Evolutionary conservation across 2,113 vertebrate species (phyloP), one percentile per base, ranked within the genome.

Genomic region (Festucalex cinctus): DNA sequence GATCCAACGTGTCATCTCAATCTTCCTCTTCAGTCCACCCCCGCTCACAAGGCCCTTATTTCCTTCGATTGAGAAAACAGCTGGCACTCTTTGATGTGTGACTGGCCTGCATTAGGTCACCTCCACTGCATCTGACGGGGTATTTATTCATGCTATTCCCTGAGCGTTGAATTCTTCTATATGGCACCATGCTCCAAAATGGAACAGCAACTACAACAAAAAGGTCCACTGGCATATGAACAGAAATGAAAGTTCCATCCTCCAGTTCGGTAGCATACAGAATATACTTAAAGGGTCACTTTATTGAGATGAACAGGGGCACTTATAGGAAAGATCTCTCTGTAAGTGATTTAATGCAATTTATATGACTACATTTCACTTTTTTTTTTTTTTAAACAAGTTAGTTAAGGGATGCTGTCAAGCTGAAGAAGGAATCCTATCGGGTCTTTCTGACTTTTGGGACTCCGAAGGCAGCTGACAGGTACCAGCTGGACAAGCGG

Each of bases 41-140:
- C 88, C 91, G n/a, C 87, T 10, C 12, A 22, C 46, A 65, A 53
- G 9, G 32, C 28, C 32, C 84, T 86, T 84, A 88, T 57, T 35
- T 58, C 70, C 75, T 71, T 80, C 90, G 86, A 91, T 89, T 91
- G 88, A 92, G 84, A 77, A 91, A 94, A 89, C 93, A 93, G 84
- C 92, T 93, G 84, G 88, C 91, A 91, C 89, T 92, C 93, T 96
- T 96, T 95, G 93, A 95, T 94, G 85, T 89, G 85, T 89, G 85
- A 87, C 80, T 74, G 87, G 92, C 84, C 88, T 79, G 71, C 83
- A 87, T 86, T 85, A 66, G 85, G 91, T 94, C 95, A 92, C 92
- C 89, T 89, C 90, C 92, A 92, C 92, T 91, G 87, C 83, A 87
- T 82, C 72, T 85, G 82, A 88, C 79, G 82, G 77, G 67, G 65